Conservation (phyloP, 2,113 vertebrate species). For the Murina feae region DNA sequence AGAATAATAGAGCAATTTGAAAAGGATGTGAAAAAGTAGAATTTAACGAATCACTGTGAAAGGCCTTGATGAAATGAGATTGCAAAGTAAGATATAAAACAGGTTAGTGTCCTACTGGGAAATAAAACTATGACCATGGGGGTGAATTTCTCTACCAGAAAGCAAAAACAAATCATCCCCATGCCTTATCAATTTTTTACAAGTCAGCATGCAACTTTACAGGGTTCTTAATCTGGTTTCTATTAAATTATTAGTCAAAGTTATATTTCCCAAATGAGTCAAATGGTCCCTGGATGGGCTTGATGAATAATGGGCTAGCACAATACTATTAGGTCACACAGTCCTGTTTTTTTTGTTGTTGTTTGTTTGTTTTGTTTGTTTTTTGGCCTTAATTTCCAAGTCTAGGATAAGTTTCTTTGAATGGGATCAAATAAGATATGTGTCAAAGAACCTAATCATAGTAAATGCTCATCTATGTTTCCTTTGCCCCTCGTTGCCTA, state of each 20-base stretch:
- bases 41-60: background rate
- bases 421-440: background rate
- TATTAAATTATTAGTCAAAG: background rate
- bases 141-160: conserved; percentile 7
- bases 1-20: background rate
- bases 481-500: background rate
- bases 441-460: background rate
- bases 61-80: background rate
- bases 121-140: background rate
- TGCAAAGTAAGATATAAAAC: background rate
- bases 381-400: background rate
- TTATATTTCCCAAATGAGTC: background rate
- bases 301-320: background rate
- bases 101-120: background rate
- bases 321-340: background rate
- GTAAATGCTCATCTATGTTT: background rate
- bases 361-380: background rate
- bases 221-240: background rate
- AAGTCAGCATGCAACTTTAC: background rate
- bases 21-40: background rate
- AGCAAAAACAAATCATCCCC: background rate
- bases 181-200: conserved; percentile 3
- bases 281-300: background rate
- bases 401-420: background rate
- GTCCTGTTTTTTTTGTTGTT: background rate